These are phyloP conservation scores for Conus canariensis DNA, from an alignment of 2,888 invertebrate genomes.

Conservation along the genomic window DNA sequence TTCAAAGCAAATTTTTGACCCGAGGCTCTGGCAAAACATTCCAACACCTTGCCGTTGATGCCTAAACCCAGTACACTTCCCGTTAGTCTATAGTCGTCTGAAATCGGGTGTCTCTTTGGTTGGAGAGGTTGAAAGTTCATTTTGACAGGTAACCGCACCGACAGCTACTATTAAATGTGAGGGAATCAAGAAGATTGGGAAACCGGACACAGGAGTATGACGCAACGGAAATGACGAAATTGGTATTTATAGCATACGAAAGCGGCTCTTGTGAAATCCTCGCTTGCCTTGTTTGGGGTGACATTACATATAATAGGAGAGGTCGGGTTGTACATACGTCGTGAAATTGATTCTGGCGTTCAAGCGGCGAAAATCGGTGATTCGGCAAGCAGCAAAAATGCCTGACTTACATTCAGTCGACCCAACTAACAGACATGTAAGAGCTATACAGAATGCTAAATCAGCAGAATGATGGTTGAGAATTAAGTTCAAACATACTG, in stretches of 20 bases:
- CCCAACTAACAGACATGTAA: too few species aligned
- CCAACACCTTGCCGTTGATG: conserved; percentile 98
- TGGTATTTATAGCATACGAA: conserved; percentile 44
- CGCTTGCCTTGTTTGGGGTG: too few species aligned
- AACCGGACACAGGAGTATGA: conserved; percentile 38
- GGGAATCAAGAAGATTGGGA: neutral
- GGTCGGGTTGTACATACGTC: too few species aligned
- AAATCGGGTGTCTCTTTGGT: conserved; percentile 88
- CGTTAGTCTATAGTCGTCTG: conserved; percentile 94
- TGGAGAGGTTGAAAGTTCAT: conserved; percentile 55
- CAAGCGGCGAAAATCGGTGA: too few species aligned
- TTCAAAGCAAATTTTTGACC: conserved; percentile 94
- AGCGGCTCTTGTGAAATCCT: neutral
- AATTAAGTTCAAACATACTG: too few species aligned
- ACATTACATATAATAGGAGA: too few species aligned
- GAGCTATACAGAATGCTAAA: too few species aligned
- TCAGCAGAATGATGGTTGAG: too few species aligned
- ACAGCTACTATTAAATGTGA: neutral
- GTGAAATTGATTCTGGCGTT: too few species aligned
- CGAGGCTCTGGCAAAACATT: conserved; percentile 89
- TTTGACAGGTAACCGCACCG: conserved; percentile 1
- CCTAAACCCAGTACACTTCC: conserved; percentile 96
- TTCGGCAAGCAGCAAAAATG: too few species aligned
- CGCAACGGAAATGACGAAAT: conserved; percentile 49
- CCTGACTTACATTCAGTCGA: too few species aligned